phyloP scores from a whole-genome alignment of 2,888 invertebrate species.

The Prosopocoilus inquinatus region DNA sequence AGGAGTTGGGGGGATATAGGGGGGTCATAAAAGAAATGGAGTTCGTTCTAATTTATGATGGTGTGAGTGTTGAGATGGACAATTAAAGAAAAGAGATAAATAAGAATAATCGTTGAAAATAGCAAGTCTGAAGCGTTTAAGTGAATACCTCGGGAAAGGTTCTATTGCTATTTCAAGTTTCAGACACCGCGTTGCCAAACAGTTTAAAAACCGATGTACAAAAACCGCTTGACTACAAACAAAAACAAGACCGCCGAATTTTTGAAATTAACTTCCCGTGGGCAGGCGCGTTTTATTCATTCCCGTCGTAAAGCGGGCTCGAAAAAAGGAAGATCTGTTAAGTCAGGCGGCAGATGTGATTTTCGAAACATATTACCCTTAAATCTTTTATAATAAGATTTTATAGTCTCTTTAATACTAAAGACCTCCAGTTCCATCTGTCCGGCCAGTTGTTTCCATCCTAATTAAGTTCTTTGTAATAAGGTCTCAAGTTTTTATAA shows the following conservation, averaged over 20 bases:
- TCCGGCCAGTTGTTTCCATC: conserved; percentile 21
- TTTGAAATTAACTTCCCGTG: too few relatives aligned
- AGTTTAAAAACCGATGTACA: too few relatives aligned
- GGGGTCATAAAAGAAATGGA: too few relatives aligned
- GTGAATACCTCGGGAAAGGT: conserved; percentile 23
- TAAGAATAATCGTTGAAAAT: not conserved
- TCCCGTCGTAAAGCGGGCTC: not conserved
- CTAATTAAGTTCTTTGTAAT: not conserved
- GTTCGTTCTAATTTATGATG: not conserved
- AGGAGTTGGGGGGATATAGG: too few relatives aligned
- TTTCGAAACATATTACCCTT: conserved; percentile 19
- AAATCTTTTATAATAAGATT: conserved; percentile 22
- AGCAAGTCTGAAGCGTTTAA: conserved; percentile 9
- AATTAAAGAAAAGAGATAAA: conserved; percentile 21
- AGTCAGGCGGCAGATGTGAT: conserved; percentile 24
- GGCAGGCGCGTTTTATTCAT: too few relatives aligned
- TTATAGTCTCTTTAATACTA: conserved; percentile 19
- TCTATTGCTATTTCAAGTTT: conserved; percentile 41
- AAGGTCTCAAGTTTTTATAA: too few relatives aligned
- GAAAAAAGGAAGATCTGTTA: conserved; percentile 15
- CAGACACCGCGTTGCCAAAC: conserved; percentile 32
- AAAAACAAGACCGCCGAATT: too few relatives aligned
- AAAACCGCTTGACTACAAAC: too few relatives aligned
- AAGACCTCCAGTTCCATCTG: conserved; percentile 22
- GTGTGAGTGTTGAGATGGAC: conserved; percentile 3